phyloP scores from a whole-genome alignment of 2,113 vertebrate species.

The Pangasianodon gigas region DNA sequence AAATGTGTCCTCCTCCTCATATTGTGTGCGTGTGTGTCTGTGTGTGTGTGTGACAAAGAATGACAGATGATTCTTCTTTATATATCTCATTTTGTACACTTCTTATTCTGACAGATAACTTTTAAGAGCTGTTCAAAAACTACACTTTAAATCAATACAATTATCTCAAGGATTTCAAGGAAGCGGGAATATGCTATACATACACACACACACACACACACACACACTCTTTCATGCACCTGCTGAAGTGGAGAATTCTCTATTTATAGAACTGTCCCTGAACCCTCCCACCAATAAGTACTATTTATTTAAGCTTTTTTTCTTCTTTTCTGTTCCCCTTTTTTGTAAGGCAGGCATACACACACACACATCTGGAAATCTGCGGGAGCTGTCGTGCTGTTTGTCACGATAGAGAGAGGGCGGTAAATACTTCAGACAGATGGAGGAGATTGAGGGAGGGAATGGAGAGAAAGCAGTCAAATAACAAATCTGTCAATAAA shows the following conservation, averaged over 20 bases:
- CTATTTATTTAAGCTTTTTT: slow-evolving; percentile 10
- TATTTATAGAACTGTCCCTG: slow-evolving; percentile 24
- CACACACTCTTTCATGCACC: slow-evolving; percentile 34
- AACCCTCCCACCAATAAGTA: background rate
- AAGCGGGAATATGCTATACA: background rate
- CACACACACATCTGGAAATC: background rate
- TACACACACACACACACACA: background rate
- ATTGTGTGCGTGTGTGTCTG: slow-evolving; percentile 15
- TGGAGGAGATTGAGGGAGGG: background rate
- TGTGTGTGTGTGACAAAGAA: background rate
- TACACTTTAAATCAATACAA: slow-evolving; percentile 51
- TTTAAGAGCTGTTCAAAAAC: slow-evolving; percentile 46
- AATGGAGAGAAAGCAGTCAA: slow-evolving; percentile 18
- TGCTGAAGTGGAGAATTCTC: background rate
- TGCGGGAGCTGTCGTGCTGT: slow-evolving; percentile 10
- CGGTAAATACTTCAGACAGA: slow-evolving; percentile 13
- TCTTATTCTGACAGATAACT: slow-evolving; percentile 31
- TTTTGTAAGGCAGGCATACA: background rate
- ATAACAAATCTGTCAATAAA: slow-evolving; percentile 11
- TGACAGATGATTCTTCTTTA: background rate
- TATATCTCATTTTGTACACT: slow-evolving; percentile 38
- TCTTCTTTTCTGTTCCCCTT: background rate
- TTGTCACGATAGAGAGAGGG: background rate
- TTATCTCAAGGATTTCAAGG: slow-evolving; percentile 32
- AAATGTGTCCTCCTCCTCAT: background rate